Percentiles rank a stretch among this genome's conserved stretches.
Conservation (phyloP, 2,797 vertebrate species). For the Galaxias olidus region DNA sequence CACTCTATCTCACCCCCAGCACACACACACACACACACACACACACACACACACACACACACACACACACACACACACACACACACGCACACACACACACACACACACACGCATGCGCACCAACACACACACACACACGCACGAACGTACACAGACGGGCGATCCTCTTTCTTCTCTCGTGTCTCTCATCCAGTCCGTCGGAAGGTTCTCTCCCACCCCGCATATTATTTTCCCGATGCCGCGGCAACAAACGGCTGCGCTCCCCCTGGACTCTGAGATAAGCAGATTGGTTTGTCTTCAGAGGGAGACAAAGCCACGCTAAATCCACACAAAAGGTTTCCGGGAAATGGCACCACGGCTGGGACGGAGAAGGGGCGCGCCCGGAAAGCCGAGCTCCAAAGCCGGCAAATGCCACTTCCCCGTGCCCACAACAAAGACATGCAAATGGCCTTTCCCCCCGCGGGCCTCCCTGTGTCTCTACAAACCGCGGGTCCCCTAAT, state of each 20-base stretch:
- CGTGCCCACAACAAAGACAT: constrained; percentile 54
- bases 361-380: constrained; percentile 39
- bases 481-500: too few relatives aligned
- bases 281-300: constrained; percentile 74
- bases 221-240: constrained; percentile 65
- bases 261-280: constrained; percentile 72
- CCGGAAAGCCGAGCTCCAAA: constrained; percentile 52
- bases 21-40: neutral
- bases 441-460: constrained; percentile 52
- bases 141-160: constrained; percentile 30
- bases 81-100: constrained; percentile 27
- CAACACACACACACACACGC: constrained; percentile 25
- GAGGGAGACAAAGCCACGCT: constrained; percentile 63
- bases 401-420: constrained; percentile 65
- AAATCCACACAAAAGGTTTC: constrained; percentile 59
- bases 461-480: constrained; percentile 49
- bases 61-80: constrained; percentile 45
- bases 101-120: constrained; percentile 14
- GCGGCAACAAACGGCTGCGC: constrained; percentile 64
- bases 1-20: constrained; percentile 10
- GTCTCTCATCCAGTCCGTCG: constrained; percentile 55
- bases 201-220: constrained; percentile 65
- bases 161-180: constrained; percentile 36
- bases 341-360: constrained; percentile 54
- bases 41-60: neutral